phyloP scores from a whole-genome alignment of 2,113 vertebrate genomes.

The Meleagris gallopavo region DNA sequence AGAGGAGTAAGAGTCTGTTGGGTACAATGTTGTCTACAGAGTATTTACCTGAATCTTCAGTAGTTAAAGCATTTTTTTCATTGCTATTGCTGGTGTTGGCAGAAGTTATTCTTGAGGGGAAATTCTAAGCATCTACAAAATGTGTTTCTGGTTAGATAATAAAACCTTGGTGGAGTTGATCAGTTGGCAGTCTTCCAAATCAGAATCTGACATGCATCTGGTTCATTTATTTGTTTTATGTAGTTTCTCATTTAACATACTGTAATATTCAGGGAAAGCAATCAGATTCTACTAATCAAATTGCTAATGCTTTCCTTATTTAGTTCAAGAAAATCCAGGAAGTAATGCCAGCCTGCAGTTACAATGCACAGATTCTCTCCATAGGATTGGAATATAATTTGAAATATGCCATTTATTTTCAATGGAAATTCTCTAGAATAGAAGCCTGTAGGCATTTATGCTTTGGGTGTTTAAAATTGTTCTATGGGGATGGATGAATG shows the following conservation, averaged over 20 bases:
- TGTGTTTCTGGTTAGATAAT: conserved; percentile 78
- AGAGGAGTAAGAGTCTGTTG: background rate
- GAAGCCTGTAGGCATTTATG: background rate
- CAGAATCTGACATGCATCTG: conserved; percentile 66
- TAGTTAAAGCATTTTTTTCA: conserved; percentile 42
- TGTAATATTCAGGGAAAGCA: conserved; percentile 59
- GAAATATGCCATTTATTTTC: conserved; percentile 14
- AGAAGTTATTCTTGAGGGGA: conserved; percentile 70
- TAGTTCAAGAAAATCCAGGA: conserved; percentile 42
- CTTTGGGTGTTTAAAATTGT: background rate
- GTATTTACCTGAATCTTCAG: conserved; percentile 34
- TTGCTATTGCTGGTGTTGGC: conserved; percentile 66
- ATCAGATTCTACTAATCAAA: conserved; percentile 56
- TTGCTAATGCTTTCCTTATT: conserved; percentile 56
- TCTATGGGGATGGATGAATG: background rate
- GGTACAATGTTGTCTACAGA: background rate
- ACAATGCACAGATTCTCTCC: background rate
- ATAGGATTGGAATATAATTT: conserved; percentile 31
- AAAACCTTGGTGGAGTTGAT: conserved; percentile 70
- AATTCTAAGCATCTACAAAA: conserved; percentile 76
- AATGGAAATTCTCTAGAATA: background rate
- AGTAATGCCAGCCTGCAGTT: conserved; percentile 27
- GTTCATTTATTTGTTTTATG: conserved; percentile 65
- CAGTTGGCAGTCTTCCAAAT: conserved; percentile 59
- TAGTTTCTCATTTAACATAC: conserved; percentile 48